A percentile compares a stretch with the other conserved stretches of the same genome.
Conservation (phyloP, 2,113 vertebrate genomes). For the Morone chrysops region DNA sequence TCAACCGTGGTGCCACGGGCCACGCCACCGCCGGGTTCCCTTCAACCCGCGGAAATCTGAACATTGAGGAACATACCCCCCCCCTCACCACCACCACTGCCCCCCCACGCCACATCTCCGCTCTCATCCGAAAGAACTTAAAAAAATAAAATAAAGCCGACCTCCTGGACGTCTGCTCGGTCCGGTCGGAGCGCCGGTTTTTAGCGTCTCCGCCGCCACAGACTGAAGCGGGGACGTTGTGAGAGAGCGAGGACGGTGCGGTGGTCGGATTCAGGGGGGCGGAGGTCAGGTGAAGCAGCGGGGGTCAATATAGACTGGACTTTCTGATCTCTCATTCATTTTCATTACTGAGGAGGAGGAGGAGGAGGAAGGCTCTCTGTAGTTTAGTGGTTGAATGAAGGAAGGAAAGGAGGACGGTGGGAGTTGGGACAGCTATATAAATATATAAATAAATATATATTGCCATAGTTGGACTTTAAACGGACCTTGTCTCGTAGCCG, state of each 20-base stretch:
- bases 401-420: constrained; percentile 19
- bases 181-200: constrained; percentile 40
- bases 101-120: constrained; percentile 62
- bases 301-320: constrained; percentile 55
- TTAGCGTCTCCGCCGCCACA: constrained; percentile 42
- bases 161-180: constrained; percentile 45
- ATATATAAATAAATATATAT: constrained; percentile 64
- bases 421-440: constrained; percentile 46
- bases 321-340: constrained; percentile 68
- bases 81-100: constrained; percentile 72
- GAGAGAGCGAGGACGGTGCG: constrained; percentile 36
- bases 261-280: constrained; percentile 74
- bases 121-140: constrained; percentile 24
- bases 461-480: constrained; percentile 57
- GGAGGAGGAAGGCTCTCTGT: constrained; percentile 19
- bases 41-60: constrained; percentile 53
- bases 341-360: constrained; percentile 54
- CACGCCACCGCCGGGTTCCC: constrained; percentile 46
- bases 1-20: constrained; percentile 86
- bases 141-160: background rate
- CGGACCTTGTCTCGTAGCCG: constrained; percentile 26
- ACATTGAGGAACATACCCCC: constrained; percentile 72
- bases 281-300: constrained; percentile 71
- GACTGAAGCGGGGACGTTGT: background rate
- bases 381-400: constrained; percentile 38